Evolutionary conservation across 2,888 invertebrate species (phyloP), one percentile per base, ranked within the genome.

Genomic region (Pollenia angustigena): DNA sequence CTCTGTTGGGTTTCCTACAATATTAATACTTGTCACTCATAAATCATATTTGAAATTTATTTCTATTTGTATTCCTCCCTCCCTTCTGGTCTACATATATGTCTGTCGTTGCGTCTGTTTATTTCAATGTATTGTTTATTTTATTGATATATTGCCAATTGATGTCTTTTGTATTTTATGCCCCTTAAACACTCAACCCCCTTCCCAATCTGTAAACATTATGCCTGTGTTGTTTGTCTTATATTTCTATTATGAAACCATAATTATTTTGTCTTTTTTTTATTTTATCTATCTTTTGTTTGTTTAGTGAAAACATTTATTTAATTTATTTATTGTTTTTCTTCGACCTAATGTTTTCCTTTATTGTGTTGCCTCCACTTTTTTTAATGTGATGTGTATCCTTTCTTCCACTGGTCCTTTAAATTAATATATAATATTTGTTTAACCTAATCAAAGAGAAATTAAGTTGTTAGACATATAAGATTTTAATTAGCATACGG

Each of bases 41-140:
- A 85, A 85, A 85, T 85, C 80, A 85, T 80, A n/a, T 44, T 50
- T 62, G 48, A 81, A 75, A 80, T 76, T 71, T 72, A 64, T 72
- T 81, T 71, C 23, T 46, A 52, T 80, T 71, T 52, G 71, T 62
- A 48, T 60, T 69, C 10, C 52, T 9, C n/a, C 23, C 71, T 52
- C 42, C 42, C 7, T 68, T 68, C 14, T 16, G 12, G 10, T 50
- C 50, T 50, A 23, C 6, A 46, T 10, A 16, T 62, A 32, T 42
- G 14, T 58, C 42, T 32, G n/a, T 10, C 42, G 46, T 48, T 66
- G 46, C 12, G 46, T 64, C 54, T 14, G 0, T 81, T 40, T 12
- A 50, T 23, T 81, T 48, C 18, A 56, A 68, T 66, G 69, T 85
- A 75, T 80, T 75, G 62, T 80, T 76, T 85, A 66, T 60, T 68